Percentiles rank a stretch among this genome's conserved stretches.
Conservation (phyloP, 2,113 vertebrate species). For the Salvator merianae region DNA sequence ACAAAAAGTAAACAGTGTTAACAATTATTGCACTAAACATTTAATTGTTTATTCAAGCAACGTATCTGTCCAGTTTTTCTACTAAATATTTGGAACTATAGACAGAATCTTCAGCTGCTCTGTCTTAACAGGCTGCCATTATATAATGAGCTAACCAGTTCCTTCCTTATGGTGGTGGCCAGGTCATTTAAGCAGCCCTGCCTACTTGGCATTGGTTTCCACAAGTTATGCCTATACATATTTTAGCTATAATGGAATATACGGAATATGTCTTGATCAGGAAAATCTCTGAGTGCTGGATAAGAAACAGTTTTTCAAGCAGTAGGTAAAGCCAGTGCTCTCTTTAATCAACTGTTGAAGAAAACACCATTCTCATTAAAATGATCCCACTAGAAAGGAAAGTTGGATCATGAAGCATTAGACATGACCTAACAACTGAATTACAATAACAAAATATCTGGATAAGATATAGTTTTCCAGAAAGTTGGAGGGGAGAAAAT, state of each 20-base stretch:
- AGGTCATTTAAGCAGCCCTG: background rate
- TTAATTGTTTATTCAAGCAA: background rate
- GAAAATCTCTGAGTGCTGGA: background rate
- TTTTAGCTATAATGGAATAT: background rate
- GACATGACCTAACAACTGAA: too few species aligned
- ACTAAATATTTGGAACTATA: background rate
- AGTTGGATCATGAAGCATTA: too few species aligned
- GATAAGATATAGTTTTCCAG: too few species aligned
- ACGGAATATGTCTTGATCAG: background rate
- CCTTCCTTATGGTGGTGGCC: background rate
- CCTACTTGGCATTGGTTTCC: background rate
- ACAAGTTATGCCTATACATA: background rate
- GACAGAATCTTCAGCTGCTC: background rate
- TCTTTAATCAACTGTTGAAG: background rate
- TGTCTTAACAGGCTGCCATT: background rate
- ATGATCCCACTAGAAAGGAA: too few species aligned
- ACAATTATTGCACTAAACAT: background rate
- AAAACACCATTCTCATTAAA: too few species aligned
- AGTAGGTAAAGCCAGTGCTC: background rate
- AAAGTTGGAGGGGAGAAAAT: too few species aligned
- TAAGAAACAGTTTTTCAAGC: background rate
- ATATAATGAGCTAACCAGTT: background rate
- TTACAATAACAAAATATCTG: too few species aligned
- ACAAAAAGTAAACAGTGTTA: background rate
- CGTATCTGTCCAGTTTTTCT: background rate